Evolutionary conservation across 2,888 invertebrate genomes (phyloP).

Genomic region (Sesia apiformis): DNA sequence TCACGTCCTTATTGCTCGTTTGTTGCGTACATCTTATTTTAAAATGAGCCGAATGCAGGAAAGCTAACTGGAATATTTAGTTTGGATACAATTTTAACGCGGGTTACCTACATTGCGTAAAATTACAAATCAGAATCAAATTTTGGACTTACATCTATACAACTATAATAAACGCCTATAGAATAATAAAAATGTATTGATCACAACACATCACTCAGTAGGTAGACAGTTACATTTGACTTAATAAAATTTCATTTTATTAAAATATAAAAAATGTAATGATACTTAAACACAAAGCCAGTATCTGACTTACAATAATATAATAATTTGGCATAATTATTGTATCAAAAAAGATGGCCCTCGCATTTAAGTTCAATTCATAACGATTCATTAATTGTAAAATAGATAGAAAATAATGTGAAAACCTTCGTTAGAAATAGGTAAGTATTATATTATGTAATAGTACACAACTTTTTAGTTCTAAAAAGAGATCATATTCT

Average conservation of each 20-base stretch:
- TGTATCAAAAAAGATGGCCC: constrained; percentile 45
- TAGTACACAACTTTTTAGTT: constrained; percentile 31
- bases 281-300: constrained; percentile 21
- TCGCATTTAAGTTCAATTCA: constrained; percentile 12
- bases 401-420: constrained; percentile 34
- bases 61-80: no score
- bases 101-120: no score
- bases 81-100: no score
- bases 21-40: not conserved
- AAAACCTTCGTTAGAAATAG: constrained; percentile 29
- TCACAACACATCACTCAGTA: constrained; percentile 17
- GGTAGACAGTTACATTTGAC: not conserved
- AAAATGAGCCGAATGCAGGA: no score
- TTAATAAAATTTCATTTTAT: not conserved
- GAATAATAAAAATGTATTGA: constrained; percentile 15
- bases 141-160: not conserved
- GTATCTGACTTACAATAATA: constrained; percentile 23
- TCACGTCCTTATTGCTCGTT: constrained; percentile 9
- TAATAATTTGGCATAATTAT: constrained; percentile 45
- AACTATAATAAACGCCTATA: not conserved
- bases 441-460: constrained; percentile 16
- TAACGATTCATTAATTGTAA: constrained; percentile 9
- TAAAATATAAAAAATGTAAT: not conserved
- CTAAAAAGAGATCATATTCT: constrained; percentile 34
- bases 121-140: not conserved